These are phyloP conservation scores for Anoplopoma fimbria DNA, from an alignment of 2,113 vertebrate genomes.

Conservation along the genomic window DNA sequence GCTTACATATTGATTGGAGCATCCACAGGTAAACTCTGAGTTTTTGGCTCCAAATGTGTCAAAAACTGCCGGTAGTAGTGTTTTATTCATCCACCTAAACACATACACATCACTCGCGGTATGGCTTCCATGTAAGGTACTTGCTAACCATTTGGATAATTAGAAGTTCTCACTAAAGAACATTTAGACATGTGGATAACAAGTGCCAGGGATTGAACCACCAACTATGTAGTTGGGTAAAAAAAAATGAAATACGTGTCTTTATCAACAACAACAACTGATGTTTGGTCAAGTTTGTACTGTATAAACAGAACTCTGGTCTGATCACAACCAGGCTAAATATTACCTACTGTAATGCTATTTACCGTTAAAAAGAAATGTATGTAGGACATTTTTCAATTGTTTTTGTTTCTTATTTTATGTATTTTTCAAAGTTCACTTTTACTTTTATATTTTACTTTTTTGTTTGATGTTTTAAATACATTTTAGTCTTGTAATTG, in stretches of 20 bases:
- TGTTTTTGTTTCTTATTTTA: neutral
- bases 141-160: neutral
- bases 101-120: neutral
- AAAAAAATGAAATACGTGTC: neutral
- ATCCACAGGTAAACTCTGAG: neutral
- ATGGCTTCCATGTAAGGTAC: neutral
- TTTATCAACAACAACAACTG: neutral
- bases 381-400: neutral
- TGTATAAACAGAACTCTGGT: neutral
- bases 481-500: neutral
- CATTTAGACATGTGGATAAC: neutral
- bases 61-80: neutral
- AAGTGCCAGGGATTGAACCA: neutral
- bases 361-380: neutral
- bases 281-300: neutral
- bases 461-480: neutral
- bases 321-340: neutral
- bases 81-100: neutral
- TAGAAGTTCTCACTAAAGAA: neutral
- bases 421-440: neutral
- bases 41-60: conserved; percentile 15
- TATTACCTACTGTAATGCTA: neutral
- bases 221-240: neutral
- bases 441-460: neutral
- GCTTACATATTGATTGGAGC: conserved; percentile 21